Evolutionary conservation across 2,888 invertebrate species (phyloP).

Genomic region (Tetragonisca angustula): DNA sequence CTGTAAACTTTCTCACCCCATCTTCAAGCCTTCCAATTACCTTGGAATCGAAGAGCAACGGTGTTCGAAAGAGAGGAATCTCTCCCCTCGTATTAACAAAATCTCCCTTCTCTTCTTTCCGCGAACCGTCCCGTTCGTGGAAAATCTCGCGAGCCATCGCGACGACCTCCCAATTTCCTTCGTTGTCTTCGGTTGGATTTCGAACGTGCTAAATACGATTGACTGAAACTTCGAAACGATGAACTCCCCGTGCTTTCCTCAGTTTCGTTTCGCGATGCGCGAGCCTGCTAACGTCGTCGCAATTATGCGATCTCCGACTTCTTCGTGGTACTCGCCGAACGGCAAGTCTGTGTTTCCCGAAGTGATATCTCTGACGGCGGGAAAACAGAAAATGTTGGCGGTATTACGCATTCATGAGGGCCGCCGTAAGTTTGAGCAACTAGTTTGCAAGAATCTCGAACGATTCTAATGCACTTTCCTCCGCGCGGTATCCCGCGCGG

Average conservation of each 20-base stretch:
- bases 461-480: not conserved
- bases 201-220: not conserved
- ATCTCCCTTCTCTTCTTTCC: not conserved
- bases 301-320: not conserved
- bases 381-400: not conserved
- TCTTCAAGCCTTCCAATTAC: constrained; percentile 23
- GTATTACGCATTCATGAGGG: constrained; percentile 20
- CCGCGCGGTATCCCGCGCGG: not conserved
- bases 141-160: too few relatives aligned
- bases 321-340: not conserved
- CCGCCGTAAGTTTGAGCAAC: not conserved
- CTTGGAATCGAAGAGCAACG: constrained; percentile 1
- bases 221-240: not conserved
- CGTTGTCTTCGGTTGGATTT: not conserved
- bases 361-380: too few relatives aligned
- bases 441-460: constrained; percentile 3
- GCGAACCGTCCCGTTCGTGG: not conserved
- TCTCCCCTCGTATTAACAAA: constrained; percentile 6
- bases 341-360: not conserved
- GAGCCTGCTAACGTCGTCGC: not conserved
- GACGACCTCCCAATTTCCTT: not conserved
- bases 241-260: not conserved
- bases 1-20: not conserved
- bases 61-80: not conserved
- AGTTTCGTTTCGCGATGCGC: not conserved